These are phyloP conservation scores for Colaptes auratus DNA, from an alignment of 2,113 vertebrate species.

Conservation along the genomic window DNA sequence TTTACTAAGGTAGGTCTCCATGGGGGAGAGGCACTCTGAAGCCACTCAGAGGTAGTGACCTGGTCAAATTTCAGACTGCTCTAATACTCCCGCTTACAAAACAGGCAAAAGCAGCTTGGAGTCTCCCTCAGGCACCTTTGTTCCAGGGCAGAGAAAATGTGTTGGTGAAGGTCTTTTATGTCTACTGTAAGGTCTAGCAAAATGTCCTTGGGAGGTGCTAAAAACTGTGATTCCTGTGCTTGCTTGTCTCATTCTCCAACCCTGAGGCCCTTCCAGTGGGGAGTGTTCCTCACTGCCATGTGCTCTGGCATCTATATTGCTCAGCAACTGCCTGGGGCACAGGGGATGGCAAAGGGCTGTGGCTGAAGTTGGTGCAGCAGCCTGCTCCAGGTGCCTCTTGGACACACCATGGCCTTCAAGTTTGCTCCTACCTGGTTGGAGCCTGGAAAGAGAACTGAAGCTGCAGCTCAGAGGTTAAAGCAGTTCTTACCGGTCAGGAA, in stretches of 20 bases:
- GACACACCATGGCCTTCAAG: neutral
- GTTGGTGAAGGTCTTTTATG: neutral
- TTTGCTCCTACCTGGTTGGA: neutral
- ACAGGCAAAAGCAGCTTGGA: neutral
- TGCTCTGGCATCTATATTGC: neutral
- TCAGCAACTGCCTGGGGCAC: neutral
- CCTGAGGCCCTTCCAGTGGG: neutral
- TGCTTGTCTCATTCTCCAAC: accelerated
- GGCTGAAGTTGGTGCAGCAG: neutral
- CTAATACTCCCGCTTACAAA: neutral
- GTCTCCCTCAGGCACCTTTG: neutral
- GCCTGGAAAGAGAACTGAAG: neutral
- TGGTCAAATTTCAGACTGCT: neutral
- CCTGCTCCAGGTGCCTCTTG: neutral
- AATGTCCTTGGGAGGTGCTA: neutral
- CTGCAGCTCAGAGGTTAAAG: neutral
- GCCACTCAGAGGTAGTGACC: neutral
- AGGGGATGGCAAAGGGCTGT: neutral
- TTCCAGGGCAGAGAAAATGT: neutral
- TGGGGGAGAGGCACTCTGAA: neutral
- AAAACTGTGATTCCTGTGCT: neutral
- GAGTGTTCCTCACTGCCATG: neutral
- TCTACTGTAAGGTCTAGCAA: neutral
- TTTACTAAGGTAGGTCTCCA: neutral
- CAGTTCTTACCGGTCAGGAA: accelerated